These are phyloP conservation scores for Ormyrus nitidulus DNA, from an alignment of 2,888 invertebrate genomes.

Conservation along the genomic window DNA sequence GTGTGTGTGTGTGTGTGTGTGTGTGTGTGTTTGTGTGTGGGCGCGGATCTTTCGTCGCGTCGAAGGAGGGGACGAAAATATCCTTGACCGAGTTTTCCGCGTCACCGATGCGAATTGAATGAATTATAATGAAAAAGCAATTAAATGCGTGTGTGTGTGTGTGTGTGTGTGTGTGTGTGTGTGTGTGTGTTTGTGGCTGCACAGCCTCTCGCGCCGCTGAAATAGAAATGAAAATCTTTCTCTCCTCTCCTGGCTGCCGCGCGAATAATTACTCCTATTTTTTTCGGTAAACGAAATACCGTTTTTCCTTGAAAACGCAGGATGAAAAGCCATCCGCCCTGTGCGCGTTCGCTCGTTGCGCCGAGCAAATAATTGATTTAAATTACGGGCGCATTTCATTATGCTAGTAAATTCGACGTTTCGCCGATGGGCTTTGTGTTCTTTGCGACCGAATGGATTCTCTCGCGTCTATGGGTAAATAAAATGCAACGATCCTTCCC, in stretches of 20 bases:
- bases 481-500: slow-evolving; percentile 1
- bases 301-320: too few relatives aligned
- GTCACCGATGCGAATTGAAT: slow-evolving; percentile 31
- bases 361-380: slow-evolving; percentile 42
- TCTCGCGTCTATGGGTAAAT: slow-evolving; percentile 8
- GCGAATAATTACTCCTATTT: neutral
- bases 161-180: neutral
- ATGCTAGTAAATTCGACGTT: slow-evolving; percentile 12
- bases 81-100: slow-evolving; percentile 52
- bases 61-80: slow-evolving; percentile 7
- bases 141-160: slow-evolving; percentile 6
- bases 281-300: slow-evolving; percentile 10
- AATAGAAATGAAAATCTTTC: neutral
- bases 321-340: too few relatives aligned
- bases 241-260: too few relatives aligned
- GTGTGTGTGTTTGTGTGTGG: too few relatives aligned
- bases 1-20: neutral
- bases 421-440: slow-evolving; percentile 9
- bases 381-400: slow-evolving; percentile 39
- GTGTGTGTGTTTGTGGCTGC: too few relatives aligned
- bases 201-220: neutral
- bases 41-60: slow-evolving; percentile 14
- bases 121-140: slow-evolving; percentile 46
- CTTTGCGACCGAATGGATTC: slow-evolving; percentile 21
- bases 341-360: neutral